phyloP scores from a whole-genome alignment of 2,888 invertebrate species.

The Oeneis ivallda region DNA sequence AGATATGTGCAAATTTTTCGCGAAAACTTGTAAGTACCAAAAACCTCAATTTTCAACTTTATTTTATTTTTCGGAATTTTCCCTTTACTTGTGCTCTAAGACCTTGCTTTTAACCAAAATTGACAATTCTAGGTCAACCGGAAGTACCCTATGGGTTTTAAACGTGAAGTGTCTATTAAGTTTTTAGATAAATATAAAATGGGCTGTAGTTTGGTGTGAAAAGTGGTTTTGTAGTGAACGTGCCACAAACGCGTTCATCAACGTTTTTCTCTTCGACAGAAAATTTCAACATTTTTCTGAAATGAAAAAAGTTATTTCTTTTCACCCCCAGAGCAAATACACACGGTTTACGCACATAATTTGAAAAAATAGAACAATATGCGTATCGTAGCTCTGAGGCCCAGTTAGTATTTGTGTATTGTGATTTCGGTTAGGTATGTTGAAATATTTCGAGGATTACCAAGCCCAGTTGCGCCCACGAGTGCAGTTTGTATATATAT shows the following conservation, averaged over 20 bases:
- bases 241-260: constrained; percentile 31
- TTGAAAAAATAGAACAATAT: neutral
- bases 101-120: too few species aligned
- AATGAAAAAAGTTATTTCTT: constrained; percentile 27
- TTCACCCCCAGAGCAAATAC: constrained; percentile 18
- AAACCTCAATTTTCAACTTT: too few species aligned
- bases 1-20: too few species aligned
- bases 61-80: too few species aligned
- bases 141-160: too few species aligned
- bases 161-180: too few species aligned
- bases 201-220: neutral
- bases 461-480: neutral
- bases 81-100: too few species aligned
- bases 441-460: constrained; percentile 7
- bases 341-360: neutral
- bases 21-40: too few species aligned
- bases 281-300: constrained; percentile 32
- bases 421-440: constrained; percentile 7
- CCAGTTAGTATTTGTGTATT: constrained; percentile 7
- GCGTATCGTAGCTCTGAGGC: neutral
- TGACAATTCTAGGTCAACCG: too few species aligned
- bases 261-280: constrained; percentile 28
- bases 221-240: constrained; percentile 19
- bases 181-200: too few species aligned
- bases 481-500: neutral